Conservation (phyloP, 2,888 invertebrate genomes). For the Pollenia griseotomentosa region DNA sequence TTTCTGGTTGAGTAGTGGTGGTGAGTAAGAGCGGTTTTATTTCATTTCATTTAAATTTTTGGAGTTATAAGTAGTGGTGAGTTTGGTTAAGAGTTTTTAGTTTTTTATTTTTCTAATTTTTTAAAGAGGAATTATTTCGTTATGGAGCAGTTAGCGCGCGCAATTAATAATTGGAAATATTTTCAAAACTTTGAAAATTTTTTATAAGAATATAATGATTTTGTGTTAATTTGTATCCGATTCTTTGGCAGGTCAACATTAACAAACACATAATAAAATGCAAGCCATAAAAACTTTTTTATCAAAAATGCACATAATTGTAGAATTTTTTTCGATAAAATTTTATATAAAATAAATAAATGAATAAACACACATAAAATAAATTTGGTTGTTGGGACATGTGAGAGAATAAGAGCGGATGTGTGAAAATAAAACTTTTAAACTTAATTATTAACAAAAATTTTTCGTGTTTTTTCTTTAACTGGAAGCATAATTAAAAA, state of each 20-base stretch:
- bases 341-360: constrained; percentile 55
- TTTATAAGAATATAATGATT: not conserved
- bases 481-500: too few relatives aligned
- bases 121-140: constrained; percentile 2
- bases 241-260: constrained; percentile 23
- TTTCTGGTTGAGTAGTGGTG: constrained; percentile 56
- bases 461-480: too few relatives aligned
- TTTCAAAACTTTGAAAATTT: not conserved
- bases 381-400: constrained; percentile 73
- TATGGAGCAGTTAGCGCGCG: constrained; percentile 19
- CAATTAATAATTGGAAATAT: constrained; percentile 1
- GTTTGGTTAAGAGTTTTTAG: constrained; percentile 68
- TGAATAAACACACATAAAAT: constrained; percentile 37
- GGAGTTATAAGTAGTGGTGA: constrained; percentile 71
- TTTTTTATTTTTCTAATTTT: constrained; percentile 22
- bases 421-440: not conserved
- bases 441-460: not conserved
- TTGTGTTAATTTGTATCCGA: constrained; percentile 33
- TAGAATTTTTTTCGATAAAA: constrained; percentile 66
- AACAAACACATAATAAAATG: constrained; percentile 22
- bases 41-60: constrained; percentile 25
- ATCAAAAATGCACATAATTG: constrained; percentile 67
- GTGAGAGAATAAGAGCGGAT: constrained; percentile 7
- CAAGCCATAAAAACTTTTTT: constrained; percentile 47
- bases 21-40: constrained; percentile 47